Conservation (phyloP, 2,113 vertebrate genomes). For the Triplophysa tibetana region DNA sequence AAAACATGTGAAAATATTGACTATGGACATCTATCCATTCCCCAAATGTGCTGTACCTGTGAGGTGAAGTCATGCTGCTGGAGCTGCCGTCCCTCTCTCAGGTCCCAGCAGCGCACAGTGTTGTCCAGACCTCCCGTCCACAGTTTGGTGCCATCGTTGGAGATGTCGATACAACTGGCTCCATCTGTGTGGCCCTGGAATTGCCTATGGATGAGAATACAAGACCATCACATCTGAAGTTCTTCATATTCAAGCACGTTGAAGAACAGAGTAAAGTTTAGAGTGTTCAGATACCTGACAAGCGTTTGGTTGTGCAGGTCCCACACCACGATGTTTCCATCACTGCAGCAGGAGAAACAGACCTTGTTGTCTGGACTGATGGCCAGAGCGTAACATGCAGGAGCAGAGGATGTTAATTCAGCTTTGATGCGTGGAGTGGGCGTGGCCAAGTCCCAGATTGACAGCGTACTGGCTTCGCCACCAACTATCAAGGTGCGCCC, state of each 20-base stretch:
- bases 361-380: slow-evolving; percentile 99
- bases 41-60: slow-evolving; percentile 75
- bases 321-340: slow-evolving; percentile 99
- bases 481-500: slow-evolving; percentile 95
- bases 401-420: slow-evolving; percentile 95
- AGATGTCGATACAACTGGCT: slow-evolving; percentile 99
- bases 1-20: too few species aligned
- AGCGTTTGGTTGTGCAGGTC: slow-evolving; percentile 98
- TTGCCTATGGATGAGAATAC: slow-evolving; percentile 76
- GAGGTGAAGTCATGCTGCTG: slow-evolving; percentile 99
- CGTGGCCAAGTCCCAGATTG: slow-evolving; percentile 98
- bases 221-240: background rate
- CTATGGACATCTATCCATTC: too few species aligned
- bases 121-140: slow-evolving; percentile 99
- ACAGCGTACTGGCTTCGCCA: slow-evolving; percentile 96
- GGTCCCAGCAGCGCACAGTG: slow-evolving; percentile 97
- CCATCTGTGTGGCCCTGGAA: slow-evolving; percentile 99
- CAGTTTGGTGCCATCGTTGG: slow-evolving; percentile 98
- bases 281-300: slow-evolving; percentile 81
- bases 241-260: background rate
- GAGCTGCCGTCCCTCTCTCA: slow-evolving; percentile 95
- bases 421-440: slow-evolving; percentile 98
- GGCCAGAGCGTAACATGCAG: slow-evolving; percentile 97
- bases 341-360: slow-evolving; percentile 99
- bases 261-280: background rate